Conservation (phyloP, 2,888 invertebrate species). For the Oegoconia quadripuncta region DNA sequence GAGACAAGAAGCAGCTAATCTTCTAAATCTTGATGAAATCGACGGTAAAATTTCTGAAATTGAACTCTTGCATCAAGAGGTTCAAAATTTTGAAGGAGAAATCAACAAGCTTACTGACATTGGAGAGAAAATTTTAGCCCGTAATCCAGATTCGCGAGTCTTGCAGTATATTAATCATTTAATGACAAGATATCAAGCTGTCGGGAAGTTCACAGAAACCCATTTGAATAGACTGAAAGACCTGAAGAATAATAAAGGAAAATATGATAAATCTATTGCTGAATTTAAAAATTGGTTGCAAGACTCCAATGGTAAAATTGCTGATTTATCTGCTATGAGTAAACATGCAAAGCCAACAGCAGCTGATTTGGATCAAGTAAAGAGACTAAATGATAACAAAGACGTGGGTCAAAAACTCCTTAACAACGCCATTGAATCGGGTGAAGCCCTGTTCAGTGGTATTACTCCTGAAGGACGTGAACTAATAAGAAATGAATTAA, state of each 20-base stretch:
- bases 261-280: slow-evolving; percentile 82
- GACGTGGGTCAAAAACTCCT: slow-evolving; percentile 89
- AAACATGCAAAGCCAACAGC: slow-evolving; percentile 87
- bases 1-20: slow-evolving; percentile 84
- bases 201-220: slow-evolving; percentile 83
- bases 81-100: slow-evolving; percentile 82
- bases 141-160: slow-evolving; percentile 90
- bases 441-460: slow-evolving; percentile 92
- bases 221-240: slow-evolving; percentile 86
- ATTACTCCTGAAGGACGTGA: slow-evolving; percentile 94
- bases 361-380: slow-evolving; percentile 87
- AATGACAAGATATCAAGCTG: slow-evolving; percentile 85
- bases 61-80: slow-evolving; percentile 79
- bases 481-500: slow-evolving; percentile 87
- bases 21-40: slow-evolving; percentile 83
- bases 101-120: slow-evolving; percentile 83
- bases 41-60: slow-evolving; percentile 85
- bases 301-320: slow-evolving; percentile 86
- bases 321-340: slow-evolving; percentile 84
- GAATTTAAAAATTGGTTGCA: slow-evolving; percentile 89
- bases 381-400: slow-evolving; percentile 84
- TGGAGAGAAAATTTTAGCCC: slow-evolving; percentile 85
- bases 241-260: slow-evolving; percentile 83
- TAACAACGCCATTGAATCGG: slow-evolving; percentile 89
- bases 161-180: slow-evolving; percentile 90